phyloP scores from a whole-genome alignment of 2,113 vertebrate species.

The Ancistrus triradiatus region DNA sequence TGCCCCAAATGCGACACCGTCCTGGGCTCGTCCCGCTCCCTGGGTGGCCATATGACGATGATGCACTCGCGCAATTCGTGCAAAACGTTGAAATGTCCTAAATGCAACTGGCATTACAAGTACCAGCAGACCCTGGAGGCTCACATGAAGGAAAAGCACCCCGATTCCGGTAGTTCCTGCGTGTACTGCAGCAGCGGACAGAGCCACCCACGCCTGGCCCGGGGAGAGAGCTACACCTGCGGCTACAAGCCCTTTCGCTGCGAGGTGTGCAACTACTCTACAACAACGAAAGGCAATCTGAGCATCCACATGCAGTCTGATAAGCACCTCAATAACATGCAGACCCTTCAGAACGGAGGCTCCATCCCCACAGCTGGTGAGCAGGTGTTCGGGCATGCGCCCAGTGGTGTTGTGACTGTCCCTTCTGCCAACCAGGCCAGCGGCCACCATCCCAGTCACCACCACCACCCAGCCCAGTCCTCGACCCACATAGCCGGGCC shows the following conservation, averaged over 20 bases:
- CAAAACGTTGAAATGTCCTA: conserved; percentile 99
- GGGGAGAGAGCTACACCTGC: conserved; percentile 98
- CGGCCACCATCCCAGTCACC: conserved; percentile 71
- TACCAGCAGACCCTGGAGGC: conserved; percentile 99
- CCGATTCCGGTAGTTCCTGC: conserved; percentile 90
- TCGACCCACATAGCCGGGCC: conserved; percentile 79
- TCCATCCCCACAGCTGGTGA: conserved; percentile 71
- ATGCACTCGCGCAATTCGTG: conserved; percentile 99
- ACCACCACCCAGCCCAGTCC: conserved; percentile 68
- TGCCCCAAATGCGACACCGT: conserved; percentile 98
- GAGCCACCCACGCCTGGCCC: conserved; percentile 91
- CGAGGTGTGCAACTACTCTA: conserved; percentile 99
- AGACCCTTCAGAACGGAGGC: conserved; percentile 95
- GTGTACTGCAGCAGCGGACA: conserved; percentile 93
- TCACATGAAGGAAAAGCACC: conserved; percentile 99
- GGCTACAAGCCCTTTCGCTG: conserved; percentile 99
- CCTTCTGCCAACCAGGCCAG: conserved; percentile 72
- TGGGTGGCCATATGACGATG: conserved; percentile 99
- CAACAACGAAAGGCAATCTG: conserved; percentile 98
- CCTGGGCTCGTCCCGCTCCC: conserved; percentile 92
- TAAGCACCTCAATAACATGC: conserved; percentile 99
- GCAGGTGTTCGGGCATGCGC: conserved; percentile 87
- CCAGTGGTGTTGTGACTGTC: conserved; percentile 76
- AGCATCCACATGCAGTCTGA: conserved; percentile 99
- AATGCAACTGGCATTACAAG: conserved; percentile 99